Conservation (phyloP, 2,888 invertebrate species). For the Orthosia incerta region DNA sequence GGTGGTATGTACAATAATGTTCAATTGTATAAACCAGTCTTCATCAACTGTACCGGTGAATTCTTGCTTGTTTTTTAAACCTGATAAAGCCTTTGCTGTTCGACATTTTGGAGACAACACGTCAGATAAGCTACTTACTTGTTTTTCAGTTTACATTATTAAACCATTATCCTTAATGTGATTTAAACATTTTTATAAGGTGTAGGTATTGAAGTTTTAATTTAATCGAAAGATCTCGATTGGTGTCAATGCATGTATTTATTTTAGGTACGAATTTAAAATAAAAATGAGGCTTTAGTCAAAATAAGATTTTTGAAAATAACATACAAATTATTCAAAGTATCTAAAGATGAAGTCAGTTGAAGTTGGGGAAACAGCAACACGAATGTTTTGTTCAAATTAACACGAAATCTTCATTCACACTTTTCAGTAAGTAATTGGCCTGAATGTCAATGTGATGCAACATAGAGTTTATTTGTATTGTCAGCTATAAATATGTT, state of each 20-base stretch:
- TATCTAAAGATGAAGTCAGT: neutral
- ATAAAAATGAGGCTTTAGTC: neutral
- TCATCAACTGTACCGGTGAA: slow-evolving; percentile 12
- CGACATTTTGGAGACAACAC: slow-evolving; percentile 46
- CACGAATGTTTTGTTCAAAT: slow-evolving; percentile 24
- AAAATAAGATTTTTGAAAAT: too few species aligned
- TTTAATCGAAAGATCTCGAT: slow-evolving; percentile 16
- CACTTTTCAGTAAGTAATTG: slow-evolving; percentile 34
- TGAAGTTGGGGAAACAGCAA: neutral
- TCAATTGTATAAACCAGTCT: slow-evolving; percentile 35
- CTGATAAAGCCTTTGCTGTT: too few species aligned
- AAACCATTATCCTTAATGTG: slow-evolving; percentile 37
- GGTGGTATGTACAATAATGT: slow-evolving; percentile 44
- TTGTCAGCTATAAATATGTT: slow-evolving; percentile 32
- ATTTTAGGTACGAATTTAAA: neutral
- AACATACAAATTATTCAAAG: neutral
- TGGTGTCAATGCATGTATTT: neutral
- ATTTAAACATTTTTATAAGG: slow-evolving; percentile 29
- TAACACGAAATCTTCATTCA: slow-evolving; percentile 29
- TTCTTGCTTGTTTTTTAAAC: slow-evolving; percentile 36
- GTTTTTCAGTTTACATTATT: slow-evolving; percentile 36
- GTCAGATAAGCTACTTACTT: slow-evolving; percentile 49
- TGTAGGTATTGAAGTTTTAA: slow-evolving; percentile 22
- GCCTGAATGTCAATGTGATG: slow-evolving; percentile 53
- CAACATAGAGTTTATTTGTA: slow-evolving; percentile 24